Conservation (phyloP, 2,797 vertebrate species). For the Premnoplex brunnescens region DNA sequence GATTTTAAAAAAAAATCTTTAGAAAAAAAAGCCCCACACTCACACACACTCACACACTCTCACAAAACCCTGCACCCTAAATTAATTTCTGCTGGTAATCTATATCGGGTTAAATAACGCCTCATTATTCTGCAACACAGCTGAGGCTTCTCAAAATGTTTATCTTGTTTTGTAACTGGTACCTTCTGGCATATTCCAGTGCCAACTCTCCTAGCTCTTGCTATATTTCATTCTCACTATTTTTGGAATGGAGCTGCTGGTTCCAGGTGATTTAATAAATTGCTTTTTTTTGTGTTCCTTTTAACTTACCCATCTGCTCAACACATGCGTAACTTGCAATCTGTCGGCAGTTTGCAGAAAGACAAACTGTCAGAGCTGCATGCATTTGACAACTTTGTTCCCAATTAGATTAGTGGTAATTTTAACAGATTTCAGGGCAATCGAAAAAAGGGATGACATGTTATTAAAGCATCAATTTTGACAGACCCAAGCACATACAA, state of each 20-base stretch:
- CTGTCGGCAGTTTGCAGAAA: slow-evolving; percentile 86
- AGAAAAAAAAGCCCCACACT: slow-evolving; percentile 40
- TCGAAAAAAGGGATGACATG: slow-evolving; percentile 79
- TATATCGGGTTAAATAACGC: slow-evolving; percentile 85
- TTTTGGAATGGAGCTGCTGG: slow-evolving; percentile 86
- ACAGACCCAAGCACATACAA: slow-evolving; percentile 82
- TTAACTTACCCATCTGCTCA: slow-evolving; percentile 88
- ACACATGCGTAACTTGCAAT: slow-evolving; percentile 87
- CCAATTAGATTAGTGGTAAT: slow-evolving; percentile 87
- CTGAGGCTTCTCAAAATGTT: slow-evolving; percentile 89
- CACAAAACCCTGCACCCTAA: slow-evolving; percentile 79
- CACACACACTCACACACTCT: slow-evolving; percentile 53
- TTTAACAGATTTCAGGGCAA: slow-evolving; percentile 87
- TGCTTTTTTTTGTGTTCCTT: slow-evolving; percentile 84
- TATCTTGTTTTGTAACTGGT: slow-evolving; percentile 88
- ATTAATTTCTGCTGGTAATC: slow-evolving; percentile 84
- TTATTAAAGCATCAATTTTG: slow-evolving; percentile 86
- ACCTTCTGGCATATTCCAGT: slow-evolving; percentile 84
- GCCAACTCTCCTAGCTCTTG: slow-evolving; percentile 83
- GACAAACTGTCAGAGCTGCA: slow-evolving; percentile 85
- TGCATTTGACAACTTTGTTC: slow-evolving; percentile 85
- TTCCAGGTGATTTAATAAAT: slow-evolving; percentile 90
- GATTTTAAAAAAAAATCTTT: slow-evolving; percentile 23
- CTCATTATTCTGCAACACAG: slow-evolving; percentile 86
- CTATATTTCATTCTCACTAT: slow-evolving; percentile 89